A percentile compares a stretch with the other conserved stretches of the same genome.
Evolutionary conservation across 1,140 invertebrate species (phyloP).

Genomic region (Geopemphigus sp.): DNA sequence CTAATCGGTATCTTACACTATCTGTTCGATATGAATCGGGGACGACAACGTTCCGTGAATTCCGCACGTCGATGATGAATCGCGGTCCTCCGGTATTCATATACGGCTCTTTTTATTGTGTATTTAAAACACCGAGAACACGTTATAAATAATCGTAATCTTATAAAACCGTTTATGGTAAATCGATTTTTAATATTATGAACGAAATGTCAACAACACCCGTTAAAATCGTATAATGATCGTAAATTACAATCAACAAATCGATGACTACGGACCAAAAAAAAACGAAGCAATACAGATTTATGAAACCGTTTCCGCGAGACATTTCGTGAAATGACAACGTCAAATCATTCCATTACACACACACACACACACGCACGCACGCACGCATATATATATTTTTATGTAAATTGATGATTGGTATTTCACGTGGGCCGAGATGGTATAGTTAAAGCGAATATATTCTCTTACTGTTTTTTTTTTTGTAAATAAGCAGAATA

Average conservation of each 20-base stretch:
- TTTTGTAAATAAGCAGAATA: constrained; percentile 18
- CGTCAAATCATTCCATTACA: background rate
- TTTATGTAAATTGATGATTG: constrained; percentile 6
- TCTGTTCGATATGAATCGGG: too few species aligned
- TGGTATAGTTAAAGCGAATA: background rate
- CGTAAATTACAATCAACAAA: background rate
- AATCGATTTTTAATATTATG: too few species aligned
- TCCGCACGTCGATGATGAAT: too few species aligned
- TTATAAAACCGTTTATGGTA: too few species aligned
- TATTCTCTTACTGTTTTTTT: background rate
- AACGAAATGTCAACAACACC: too few species aligned
- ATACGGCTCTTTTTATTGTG: too few species aligned
- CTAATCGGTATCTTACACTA: too few species aligned
- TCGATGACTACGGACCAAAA: background rate
- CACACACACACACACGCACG: background rate
- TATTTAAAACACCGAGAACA: too few species aligned
- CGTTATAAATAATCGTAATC: too few species aligned
- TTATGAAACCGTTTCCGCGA: constrained; percentile 6
- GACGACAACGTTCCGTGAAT: too few species aligned
- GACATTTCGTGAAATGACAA: background rate
- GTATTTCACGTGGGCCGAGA: background rate
- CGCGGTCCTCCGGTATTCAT: too few species aligned
- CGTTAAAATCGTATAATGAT: too few species aligned
- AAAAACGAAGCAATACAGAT: background rate
- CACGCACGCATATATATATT: background rate